phyloP scores from a whole-genome alignment of 2,113 vertebrate genomes.

The Redunca redunca region DNA sequence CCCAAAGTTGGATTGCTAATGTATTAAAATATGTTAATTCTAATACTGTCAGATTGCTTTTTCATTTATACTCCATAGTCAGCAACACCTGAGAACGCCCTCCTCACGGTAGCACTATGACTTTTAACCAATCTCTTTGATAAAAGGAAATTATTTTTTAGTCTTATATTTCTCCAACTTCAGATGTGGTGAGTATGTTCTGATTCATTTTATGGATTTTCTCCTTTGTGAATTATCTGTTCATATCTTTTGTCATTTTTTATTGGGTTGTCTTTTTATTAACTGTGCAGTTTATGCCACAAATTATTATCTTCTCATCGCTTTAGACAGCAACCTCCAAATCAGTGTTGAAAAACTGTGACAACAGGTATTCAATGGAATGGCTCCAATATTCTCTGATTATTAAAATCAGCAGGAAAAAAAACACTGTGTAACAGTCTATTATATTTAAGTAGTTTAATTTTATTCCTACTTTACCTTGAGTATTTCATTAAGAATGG shows the following conservation, averaged over 20 bases:
- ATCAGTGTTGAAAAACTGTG: neutral
- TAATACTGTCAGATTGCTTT: neutral
- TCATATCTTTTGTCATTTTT: neutral
- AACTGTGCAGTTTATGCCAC: neutral
- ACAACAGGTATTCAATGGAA: neutral
- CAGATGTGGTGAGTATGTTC: neutral
- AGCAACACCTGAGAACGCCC: neutral
- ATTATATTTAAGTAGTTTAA: neutral
- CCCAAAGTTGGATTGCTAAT: neutral
- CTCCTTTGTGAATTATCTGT: neutral
- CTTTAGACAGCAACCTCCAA: neutral
- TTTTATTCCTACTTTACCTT: neutral
- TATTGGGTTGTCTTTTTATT: neutral
- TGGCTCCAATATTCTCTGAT: neutral
- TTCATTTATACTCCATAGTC: neutral
- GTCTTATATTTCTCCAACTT: neutral
- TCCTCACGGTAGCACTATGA: neutral
- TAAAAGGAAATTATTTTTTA: conserved; percentile 3
- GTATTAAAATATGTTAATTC: neutral
- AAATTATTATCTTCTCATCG: neutral
- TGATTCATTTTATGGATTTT: neutral
- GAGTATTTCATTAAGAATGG: neutral
- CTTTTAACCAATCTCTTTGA: neutral
- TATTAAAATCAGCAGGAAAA: neutral
- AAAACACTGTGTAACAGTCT: neutral